Conservation (phyloP, 2,113 vertebrate species). For the Xenopus borealis region DNA sequence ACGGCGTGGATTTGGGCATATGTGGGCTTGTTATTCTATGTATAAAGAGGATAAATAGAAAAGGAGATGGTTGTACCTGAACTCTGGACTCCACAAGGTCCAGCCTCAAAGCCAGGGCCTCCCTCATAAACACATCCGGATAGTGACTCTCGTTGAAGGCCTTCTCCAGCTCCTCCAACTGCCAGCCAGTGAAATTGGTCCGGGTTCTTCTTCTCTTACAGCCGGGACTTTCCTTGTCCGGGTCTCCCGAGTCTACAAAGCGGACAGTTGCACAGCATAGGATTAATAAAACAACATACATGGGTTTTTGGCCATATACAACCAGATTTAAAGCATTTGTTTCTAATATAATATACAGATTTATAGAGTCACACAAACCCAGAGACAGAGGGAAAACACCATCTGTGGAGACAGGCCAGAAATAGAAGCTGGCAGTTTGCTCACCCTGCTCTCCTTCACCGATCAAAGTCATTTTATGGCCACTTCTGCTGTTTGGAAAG, state of each 20-base stretch:
- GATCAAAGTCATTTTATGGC: constrained; percentile 40
- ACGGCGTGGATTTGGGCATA: background rate
- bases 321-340: too few species aligned
- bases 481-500: constrained; percentile 29
- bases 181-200: constrained; percentile 99
- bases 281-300: too few species aligned
- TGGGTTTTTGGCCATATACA: too few species aligned
- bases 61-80: constrained; percentile 79
- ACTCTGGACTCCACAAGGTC: constrained; percentile 97
- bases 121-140: constrained; percentile 97
- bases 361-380: too few species aligned
- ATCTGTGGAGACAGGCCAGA: too few species aligned
- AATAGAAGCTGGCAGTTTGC: too few species aligned
- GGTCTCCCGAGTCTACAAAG: constrained; percentile 86
- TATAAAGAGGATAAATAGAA: background rate
- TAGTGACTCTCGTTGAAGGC: constrained; percentile 99
- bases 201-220: constrained; percentile 97
- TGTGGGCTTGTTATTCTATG: background rate
- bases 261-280: background rate
- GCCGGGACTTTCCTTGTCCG: constrained; percentile 97
- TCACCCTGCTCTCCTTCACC: constrained; percentile 6
- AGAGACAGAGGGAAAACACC: too few species aligned
- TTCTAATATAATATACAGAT: too few species aligned
- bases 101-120: constrained; percentile 91
- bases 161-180: constrained; percentile 97